Conservation (phyloP, 23 tunicate species). For the Corella eumyota region DNA sequence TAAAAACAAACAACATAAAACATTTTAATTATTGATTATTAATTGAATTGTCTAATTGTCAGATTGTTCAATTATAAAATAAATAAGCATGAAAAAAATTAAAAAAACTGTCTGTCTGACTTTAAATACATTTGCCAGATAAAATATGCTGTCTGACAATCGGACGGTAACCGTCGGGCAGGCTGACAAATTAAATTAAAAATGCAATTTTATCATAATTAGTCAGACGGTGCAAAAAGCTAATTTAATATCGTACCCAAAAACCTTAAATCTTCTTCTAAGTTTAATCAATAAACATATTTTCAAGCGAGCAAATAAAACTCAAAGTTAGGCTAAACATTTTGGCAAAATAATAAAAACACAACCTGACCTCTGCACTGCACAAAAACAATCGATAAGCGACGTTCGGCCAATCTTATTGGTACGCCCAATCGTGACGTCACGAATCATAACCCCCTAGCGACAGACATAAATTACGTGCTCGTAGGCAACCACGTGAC, state of each 20-base stretch:
- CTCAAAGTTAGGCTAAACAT: background rate
- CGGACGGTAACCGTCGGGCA: no score
- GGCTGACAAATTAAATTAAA: no score
- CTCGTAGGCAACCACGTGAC: constrained; percentile 11
- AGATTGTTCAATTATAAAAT: no score
- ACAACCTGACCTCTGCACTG: constrained; percentile 6
- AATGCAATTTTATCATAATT: no score
- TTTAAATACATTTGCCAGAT: no score
- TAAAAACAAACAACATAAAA: background rate
- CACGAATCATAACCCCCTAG: constrained; percentile 10
- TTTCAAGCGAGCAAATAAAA: background rate
- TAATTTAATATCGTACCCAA: background rate
- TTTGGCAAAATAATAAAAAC: background rate
- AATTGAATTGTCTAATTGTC: no score
- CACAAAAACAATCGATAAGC: constrained; percentile 9
- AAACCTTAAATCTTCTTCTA: background rate
- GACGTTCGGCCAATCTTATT: constrained; percentile 15
- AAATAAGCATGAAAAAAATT: background rate
- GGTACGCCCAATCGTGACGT: constrained; percentile 67
- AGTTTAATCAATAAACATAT: background rate
- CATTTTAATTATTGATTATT: background rate
- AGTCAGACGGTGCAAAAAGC: background rate
- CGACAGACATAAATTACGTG: constrained; percentile 43
- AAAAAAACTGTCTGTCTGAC: no score
- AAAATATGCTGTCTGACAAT: no score